Percentiles rank a stretch among this genome's conserved stretches.
Evolutionary conservation across 2,888 invertebrate species (phyloP).

Genomic region (Oscheius myriophilus): DNA sequence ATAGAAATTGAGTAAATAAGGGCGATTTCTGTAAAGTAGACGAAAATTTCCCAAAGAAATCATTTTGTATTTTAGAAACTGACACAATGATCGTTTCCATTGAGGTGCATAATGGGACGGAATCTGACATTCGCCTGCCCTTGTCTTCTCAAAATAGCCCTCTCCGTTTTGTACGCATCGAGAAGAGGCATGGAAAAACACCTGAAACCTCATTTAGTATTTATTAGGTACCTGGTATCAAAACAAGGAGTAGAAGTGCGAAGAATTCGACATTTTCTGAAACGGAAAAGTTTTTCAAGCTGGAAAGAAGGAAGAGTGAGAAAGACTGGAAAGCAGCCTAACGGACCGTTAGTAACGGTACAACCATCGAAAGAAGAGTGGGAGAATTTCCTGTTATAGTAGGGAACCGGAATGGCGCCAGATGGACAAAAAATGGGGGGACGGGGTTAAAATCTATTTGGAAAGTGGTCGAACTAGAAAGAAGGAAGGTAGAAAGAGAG

Average conservation of each 20-base stretch:
- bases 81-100: slow-evolving; percentile 56
- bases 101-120: slow-evolving; percentile 46
- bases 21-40: no score
- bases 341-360: no score
- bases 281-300: neutral
- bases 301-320: neutral
- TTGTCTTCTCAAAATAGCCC: slow-evolving; percentile 40
- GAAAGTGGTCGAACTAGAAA: no score
- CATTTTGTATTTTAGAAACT: slow-evolving; percentile 13
- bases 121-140: slow-evolving; percentile 49
- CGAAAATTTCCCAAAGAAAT: no score
- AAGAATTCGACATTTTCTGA: no score
- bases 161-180: slow-evolving; percentile 47
- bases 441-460: no score
- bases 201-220: neutral
- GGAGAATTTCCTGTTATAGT: no score
- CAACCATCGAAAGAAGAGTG: neutral
- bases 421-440: no score
- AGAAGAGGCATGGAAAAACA: slow-evolving; percentile 42
- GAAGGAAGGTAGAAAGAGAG: no score
- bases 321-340: neutral
- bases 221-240: neutral
- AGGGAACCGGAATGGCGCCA: no score
- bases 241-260: neutral
- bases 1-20: no score